A percentile compares a stretch with the other conserved stretches of the same genome.
phyloP scores from a whole-genome alignment of 2,113 vertebrate genomes.

The Petroica traversi region DNA sequence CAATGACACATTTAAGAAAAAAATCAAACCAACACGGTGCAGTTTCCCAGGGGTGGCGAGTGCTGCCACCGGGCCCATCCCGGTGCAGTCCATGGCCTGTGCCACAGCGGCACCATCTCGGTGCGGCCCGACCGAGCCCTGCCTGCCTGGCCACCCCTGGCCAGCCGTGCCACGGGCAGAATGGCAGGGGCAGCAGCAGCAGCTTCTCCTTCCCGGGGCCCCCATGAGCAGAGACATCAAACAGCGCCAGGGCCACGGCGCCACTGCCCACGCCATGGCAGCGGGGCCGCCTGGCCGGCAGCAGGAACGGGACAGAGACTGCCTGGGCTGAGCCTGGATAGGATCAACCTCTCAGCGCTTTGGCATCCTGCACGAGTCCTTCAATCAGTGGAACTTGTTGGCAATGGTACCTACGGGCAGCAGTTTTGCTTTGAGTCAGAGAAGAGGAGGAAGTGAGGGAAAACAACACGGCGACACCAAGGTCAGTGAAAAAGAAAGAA shows the following conservation, averaged over 20 bases:
- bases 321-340: too few relatives aligned
- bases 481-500: not conserved
- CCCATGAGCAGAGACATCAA: not conserved
- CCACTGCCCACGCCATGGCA: fast-evolving
- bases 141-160: not conserved
- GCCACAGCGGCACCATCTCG: too few relatives aligned
- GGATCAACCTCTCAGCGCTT: not conserved
- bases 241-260: fast-evolving
- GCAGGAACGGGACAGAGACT: not conserved
- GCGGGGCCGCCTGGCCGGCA: fast-evolving
- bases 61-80: not conserved
- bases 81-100: too few relatives aligned
- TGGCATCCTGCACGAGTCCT: not conserved
- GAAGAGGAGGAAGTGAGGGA: not conserved
- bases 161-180: too few relatives aligned
- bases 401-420: not conserved
- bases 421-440: not conserved
- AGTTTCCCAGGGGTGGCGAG: too few relatives aligned
- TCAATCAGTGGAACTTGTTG: not conserved
- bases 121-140: too few relatives aligned
- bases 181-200: not conserved
- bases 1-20: not conserved
- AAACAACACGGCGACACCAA: not conserved
- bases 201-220: not conserved
- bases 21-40: too few relatives aligned